Percentiles rank a stretch among this genome's conserved stretches.
phyloP scores from a whole-genome alignment of 2,888 invertebrate species.

The Xestobium rufovillosum region DNA sequence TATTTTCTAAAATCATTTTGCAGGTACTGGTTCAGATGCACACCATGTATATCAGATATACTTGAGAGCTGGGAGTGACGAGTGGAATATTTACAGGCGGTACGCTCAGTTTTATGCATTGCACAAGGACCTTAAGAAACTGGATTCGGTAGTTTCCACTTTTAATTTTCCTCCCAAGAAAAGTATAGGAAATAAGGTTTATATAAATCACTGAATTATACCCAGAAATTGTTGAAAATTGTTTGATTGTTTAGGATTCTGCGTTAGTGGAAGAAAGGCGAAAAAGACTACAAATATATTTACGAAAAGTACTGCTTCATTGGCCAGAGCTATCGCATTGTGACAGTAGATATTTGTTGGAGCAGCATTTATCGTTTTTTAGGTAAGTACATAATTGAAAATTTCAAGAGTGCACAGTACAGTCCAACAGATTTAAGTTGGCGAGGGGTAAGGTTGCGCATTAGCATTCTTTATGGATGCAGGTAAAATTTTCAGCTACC shows the following conservation, averaged over 20 bases:
- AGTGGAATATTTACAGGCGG: slow-evolving; percentile 93
- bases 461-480: no score
- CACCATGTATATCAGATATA: slow-evolving; percentile 86
- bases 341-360: slow-evolving; percentile 68
- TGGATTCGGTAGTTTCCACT: slow-evolving; percentile 67
- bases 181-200: slow-evolving; percentile 82
- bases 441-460: no score
- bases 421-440: no score
- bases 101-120: slow-evolving; percentile 88
- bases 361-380: slow-evolving; percentile 81
- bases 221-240: not conserved
- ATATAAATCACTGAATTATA: slow-evolving; percentile 4
- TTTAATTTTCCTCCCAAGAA: slow-evolving; percentile 95
- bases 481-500: no score
- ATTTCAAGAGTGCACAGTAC: no score
- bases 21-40: slow-evolving; percentile 59
- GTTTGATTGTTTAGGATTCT: slow-evolving; percentile 52
- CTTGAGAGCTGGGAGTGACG: slow-evolving; percentile 73
- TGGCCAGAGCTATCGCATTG: slow-evolving; percentile 71
- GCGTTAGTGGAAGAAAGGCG: slow-evolving; percentile 83
- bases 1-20: slow-evolving; percentile 13
- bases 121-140: slow-evolving; percentile 75
- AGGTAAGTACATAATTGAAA: no score
- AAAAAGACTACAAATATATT: slow-evolving; percentile 75
- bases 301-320: slow-evolving; percentile 74